Evolutionary conservation across 2,113 vertebrate species (phyloP), one percentile per base, ranked within the genome.

Genomic region (Pedetes capensis): DNA sequence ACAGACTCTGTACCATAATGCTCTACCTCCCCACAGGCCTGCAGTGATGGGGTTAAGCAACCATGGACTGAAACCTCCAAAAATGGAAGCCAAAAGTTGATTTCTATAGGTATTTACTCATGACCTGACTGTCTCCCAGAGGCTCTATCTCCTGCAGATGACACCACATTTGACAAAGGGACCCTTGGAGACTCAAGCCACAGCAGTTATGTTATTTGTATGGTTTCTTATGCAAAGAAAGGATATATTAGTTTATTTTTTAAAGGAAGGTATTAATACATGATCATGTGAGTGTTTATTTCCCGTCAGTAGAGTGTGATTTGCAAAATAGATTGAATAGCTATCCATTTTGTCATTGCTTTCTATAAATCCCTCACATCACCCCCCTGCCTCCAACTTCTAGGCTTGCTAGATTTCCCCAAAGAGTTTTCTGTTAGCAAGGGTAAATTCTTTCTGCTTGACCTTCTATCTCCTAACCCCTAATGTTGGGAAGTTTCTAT

Each of bases 381-480:
- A 9, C 63, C 6, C 75, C 37, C 51, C 17, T n/a, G 1, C 6
- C 3, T 51, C 34, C 34, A 17, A 18, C 39, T 72, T 6, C 47
- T 71, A 69, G n/a, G 1, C 27, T 94, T 71, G 11, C 29, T 89
- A 25, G 25, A 61, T 91, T 81, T 88, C n/a, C 44, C 59, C 5
- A 69, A 47, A 86, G 29, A 20, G 59, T 89, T 61, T 61, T 74
- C 75, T 85, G 7, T 59, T 78, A 25, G 6, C 20, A 47, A 12
- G 11, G 34, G 10, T 2, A 64, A n/a, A 17, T 64, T 76, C 3
- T 81, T 5, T 39, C 3, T 12, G 27, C 5, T 5, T 5, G 10
- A 29, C 23, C 16, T 16, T 13, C 1, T 11, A 47, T 10, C 12
- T 20, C 6, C 7, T 0, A 34, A 4, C 14, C 1, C 4, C 4